These are phyloP conservation scores for Drosophila prosaltans DNA, from an alignment of 1,140 invertebrate genomes.

Conservation along the genomic window DNA sequence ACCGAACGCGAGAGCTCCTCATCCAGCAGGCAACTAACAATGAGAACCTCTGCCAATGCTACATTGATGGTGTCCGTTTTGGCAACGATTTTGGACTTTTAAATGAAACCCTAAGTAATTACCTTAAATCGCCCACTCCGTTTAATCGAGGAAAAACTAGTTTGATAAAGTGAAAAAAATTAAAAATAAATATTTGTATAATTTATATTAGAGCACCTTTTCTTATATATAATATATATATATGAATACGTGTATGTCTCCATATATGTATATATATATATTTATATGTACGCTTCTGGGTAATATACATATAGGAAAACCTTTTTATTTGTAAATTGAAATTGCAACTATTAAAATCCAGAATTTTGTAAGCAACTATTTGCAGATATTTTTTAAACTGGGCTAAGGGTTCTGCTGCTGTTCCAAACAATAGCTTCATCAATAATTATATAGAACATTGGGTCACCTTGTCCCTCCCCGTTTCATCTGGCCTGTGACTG, in stretches of 20 bases:
- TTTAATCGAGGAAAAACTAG: slow-evolving; percentile 2
- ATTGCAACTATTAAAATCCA: slow-evolving; percentile 63
- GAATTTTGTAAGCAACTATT: slow-evolving; percentile 24
- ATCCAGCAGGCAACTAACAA: slow-evolving; percentile 99
- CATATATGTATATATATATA: no score
- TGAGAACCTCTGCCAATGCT: slow-evolving; percentile 99
- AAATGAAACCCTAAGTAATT: not conserved
- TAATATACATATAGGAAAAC: slow-evolving; percentile 10
- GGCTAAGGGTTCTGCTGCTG: no score
- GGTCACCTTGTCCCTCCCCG: no score
- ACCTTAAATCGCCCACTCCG: slow-evolving; percentile 15
- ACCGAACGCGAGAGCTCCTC: no score
- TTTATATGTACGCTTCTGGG: not conserved
- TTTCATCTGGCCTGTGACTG: no score
- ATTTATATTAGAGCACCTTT: slow-evolving; percentile 74
- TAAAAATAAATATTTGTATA: slow-evolving; percentile 64
- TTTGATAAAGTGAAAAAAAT: not conserved
- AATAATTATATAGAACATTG: no score
- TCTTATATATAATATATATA: slow-evolving; percentile 34
- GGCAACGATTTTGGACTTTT: slow-evolving; percentile 46
- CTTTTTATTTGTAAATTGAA: slow-evolving; percentile 70
- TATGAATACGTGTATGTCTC: not conserved
- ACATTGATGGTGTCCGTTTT: slow-evolving; percentile 89
- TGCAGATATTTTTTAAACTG: no score
- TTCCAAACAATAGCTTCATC: no score